Base-by-base conservation (phyloP, 2,113 vertebrate species). In the Crotalus horridus region DNA sequence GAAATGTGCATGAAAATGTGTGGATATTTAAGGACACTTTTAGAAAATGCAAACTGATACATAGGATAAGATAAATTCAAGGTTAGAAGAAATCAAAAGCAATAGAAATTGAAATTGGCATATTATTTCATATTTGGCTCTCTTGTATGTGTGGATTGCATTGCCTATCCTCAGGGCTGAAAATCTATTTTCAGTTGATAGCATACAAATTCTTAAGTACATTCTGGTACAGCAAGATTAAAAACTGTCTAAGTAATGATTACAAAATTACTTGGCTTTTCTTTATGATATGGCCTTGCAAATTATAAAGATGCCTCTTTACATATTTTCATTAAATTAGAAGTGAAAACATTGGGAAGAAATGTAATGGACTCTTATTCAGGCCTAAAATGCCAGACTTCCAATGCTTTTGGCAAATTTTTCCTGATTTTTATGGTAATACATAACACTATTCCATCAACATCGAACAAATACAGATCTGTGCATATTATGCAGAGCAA, bases 401-500 rank as follows among this genome's bases (percentile, higher is more conserved):
- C 88, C 88, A 93, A 10, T 1, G 2, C 94, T 95, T 56, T 95
- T 86, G 94, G 4, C 3, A 85, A 20, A 7, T 26, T 69, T 56
- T 33, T 2, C 43, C 17, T 93, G 91, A 54, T 93, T 90, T 95
- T 24, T 93, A 92, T 54, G 92, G 0, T 92, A 88, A 89, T 29
- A 94, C 91, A 11, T 12, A 90, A 3, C n/a, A 92, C 13, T 91
- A 90, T 54, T 33, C 3, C 0, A 33, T 12, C 85, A 0, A 74
- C 51, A 91, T 89, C 4, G 69, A 94, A 94, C 56, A 81, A 94
- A 91, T 92, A 91, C n/a, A 48, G 55, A 39, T 15, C 8, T 51
- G 56, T 85, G 54, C 9, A 87, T 46, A 39, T 56, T 88, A 81
- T 91, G 21, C 48, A 93, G 53, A 61, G 6, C 9, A 9, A 33